Conservation (phyloP, 2,113 vertebrate genomes). For the Helogale parvula region DNA sequence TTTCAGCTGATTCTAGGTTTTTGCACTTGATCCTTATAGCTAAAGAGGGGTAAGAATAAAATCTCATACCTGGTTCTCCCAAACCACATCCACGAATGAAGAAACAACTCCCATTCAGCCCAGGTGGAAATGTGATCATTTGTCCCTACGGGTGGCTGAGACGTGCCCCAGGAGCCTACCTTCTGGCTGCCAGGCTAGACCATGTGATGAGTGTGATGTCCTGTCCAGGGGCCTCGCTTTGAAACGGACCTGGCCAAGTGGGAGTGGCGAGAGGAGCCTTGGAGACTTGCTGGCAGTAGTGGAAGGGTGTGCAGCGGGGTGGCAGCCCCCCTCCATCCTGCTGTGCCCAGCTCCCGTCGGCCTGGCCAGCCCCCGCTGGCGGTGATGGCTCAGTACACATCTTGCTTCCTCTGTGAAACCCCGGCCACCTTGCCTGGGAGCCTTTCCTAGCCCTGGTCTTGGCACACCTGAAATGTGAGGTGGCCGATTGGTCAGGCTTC, state of each 20-base stretch:
- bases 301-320: neutral
- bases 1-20: conserved; percentile 33
- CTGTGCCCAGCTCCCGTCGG: neutral
- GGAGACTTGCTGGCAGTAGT: neutral
- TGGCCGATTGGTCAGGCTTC: neutral
- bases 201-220: neutral
- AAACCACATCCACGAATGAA: neutral
- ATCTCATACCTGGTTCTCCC: neutral
- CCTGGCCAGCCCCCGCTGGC: neutral
- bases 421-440: neutral
- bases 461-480: neutral
- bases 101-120: neutral
- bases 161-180: neutral
- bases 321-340: too few species aligned
- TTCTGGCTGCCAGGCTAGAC: neutral
- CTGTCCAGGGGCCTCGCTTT: neutral
- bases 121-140: neutral
- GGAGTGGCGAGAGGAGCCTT: neutral
- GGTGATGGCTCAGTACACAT: neutral
- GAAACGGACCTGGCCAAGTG: neutral
- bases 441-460: neutral
- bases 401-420: neutral
- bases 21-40: neutral
- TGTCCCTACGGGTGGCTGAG: neutral
- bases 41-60: conserved; percentile 8